A percentile compares a stretch with the other conserved stretches of the same genome.
phyloP scores from a whole-genome alignment of 2,113 vertebrate species.

The Mugil cephalus region DNA sequence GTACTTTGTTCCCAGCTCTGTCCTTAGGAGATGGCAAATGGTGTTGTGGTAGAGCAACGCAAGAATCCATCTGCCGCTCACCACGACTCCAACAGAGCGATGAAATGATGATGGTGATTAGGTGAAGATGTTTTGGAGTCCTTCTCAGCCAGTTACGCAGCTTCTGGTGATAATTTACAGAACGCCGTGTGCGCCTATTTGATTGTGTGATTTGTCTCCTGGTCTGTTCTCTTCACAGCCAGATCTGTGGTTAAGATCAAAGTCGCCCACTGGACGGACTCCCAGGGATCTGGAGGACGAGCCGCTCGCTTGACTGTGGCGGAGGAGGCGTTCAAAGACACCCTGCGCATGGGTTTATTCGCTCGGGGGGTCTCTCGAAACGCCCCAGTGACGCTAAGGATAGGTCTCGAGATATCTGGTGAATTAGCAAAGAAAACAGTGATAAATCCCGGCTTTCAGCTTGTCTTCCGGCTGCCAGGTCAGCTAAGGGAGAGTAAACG shows the following conservation, averaged over 20 bases:
- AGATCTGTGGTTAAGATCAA: background rate
- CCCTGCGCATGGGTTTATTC: background rate
- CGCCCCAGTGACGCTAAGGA: constrained; percentile 40
- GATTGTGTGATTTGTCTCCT: constrained; percentile 4
- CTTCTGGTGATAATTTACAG: background rate
- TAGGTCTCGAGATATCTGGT: constrained; percentile 54
- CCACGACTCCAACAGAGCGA: background rate
- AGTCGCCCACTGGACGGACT: constrained; percentile 2
- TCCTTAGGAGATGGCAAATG: background rate
- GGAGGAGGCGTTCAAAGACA: constrained; percentile 22
- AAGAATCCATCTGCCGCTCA: background rate
- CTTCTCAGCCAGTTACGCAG: background rate
- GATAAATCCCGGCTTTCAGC: constrained; percentile 59
- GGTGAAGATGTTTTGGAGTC: background rate
- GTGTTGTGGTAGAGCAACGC: background rate
- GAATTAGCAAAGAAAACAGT: constrained; percentile 69
- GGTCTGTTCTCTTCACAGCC: constrained; percentile 11
- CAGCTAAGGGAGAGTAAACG: constrained; percentile 48
- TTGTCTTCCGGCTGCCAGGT: constrained; percentile 40
- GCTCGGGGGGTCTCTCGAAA: constrained; percentile 2
- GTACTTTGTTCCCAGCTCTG: no score
- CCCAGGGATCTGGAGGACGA: constrained; percentile 29
- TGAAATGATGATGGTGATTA: background rate
- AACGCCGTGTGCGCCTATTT: background rate
- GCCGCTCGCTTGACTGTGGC: background rate